Evolutionary conservation across 2,888 invertebrate species (phyloP).

Genomic region (Eugnorisma glareosa): DNA sequence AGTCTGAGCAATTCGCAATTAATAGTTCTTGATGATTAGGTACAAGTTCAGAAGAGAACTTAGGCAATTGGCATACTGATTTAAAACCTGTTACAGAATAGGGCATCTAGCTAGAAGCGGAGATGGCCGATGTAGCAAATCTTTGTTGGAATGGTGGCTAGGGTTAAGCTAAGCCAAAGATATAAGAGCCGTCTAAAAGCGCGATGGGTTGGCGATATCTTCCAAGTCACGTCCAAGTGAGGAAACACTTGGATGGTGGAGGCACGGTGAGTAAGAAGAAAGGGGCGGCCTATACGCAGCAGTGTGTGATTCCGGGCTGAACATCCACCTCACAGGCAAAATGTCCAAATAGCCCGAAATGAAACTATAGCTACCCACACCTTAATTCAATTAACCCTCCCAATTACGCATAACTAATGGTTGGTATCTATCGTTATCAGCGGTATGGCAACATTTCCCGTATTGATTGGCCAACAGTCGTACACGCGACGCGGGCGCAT

Average conservation of each 20-base stretch:
- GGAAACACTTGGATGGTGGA: background rate
- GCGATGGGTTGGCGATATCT: background rate
- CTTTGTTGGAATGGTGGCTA: background rate
- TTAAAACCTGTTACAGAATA: background rate
- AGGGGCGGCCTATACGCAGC: background rate
- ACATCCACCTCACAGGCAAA: background rate
- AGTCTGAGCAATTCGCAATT: no score
- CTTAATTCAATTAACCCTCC: constrained; percentile 49
- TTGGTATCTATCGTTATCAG: constrained; percentile 54
- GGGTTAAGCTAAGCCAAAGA: background rate
- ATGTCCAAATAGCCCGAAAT: background rate
- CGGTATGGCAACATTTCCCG: constrained; percentile 50
- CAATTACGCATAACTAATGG: constrained; percentile 54
- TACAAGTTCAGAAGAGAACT: background rate
- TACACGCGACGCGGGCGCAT: constrained; percentile 40
- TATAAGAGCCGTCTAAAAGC: background rate
- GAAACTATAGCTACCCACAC: background rate
- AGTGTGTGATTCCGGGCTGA: background rate
- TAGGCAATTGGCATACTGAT: background rate
- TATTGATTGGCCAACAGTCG: constrained; percentile 45
- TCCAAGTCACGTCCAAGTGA: background rate
- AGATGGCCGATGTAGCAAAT: background rate
- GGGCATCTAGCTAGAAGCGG: background rate
- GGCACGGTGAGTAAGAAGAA: no score
- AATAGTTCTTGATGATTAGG: background rate